phyloP scores from a whole-genome alignment of 2,113 vertebrate species.

The Ammodytes dubius region DNA sequence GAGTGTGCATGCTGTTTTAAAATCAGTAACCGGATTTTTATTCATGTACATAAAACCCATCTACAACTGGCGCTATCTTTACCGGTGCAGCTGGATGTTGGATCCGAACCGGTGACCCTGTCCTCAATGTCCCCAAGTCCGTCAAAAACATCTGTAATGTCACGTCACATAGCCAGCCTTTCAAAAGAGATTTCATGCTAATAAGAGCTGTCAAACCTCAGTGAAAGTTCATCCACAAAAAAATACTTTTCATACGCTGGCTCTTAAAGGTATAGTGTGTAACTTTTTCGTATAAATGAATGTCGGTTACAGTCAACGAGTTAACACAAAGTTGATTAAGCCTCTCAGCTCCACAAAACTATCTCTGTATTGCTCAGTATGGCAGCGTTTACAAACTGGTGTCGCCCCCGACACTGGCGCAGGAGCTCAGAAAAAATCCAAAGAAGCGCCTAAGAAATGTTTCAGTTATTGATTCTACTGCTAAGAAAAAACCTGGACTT shows the following conservation, averaged over 20 bases:
- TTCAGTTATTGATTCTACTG: too few relatives aligned
- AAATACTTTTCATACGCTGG: conserved; percentile 4
- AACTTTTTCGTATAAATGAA: too few relatives aligned
- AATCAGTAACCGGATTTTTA: conserved; percentile 7
- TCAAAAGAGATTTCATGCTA: not conserved
- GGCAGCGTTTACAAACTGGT: too few relatives aligned
- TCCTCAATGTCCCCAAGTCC: conserved; percentile 2
- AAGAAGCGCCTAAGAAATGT: too few relatives aligned
- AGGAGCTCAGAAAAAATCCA: too few relatives aligned
- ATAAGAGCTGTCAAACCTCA: not conserved
- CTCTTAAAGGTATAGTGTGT: not conserved
- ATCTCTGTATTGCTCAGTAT: too few relatives aligned
- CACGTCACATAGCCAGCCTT: not conserved
- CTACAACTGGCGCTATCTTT: not conserved
- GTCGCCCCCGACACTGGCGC: too few relatives aligned
- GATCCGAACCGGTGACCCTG: conserved; percentile 35
- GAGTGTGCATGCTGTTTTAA: conserved; percentile 22
- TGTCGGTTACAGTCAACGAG: too few relatives aligned
- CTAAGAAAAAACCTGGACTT: too few relatives aligned
- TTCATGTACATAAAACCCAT: conserved; percentile 12
- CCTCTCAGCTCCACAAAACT: too few relatives aligned
- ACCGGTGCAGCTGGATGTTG: conserved; percentile 17
- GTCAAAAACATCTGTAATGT: conserved; percentile 48
- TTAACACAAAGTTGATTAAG: too few relatives aligned
- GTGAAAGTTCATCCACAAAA: not conserved